phyloP scores from a whole-genome alignment of 1,140 invertebrate species.

The Nephila pilipes region DNA sequence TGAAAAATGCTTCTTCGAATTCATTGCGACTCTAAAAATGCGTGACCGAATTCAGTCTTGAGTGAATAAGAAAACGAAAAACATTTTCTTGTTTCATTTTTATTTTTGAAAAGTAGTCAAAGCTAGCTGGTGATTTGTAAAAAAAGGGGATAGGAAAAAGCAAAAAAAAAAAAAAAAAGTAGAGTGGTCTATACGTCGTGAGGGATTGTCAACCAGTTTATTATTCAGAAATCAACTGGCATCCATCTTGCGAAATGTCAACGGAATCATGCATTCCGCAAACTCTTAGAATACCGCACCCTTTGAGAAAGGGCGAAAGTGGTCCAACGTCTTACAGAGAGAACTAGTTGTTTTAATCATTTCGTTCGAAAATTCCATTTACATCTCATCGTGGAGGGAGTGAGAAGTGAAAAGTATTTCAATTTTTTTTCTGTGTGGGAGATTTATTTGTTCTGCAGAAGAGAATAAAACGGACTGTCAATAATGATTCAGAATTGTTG shows the following conservation, averaged over 20 bases:
- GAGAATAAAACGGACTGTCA: neutral
- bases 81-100: neutral
- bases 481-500: no score
- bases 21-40: conserved; percentile 38
- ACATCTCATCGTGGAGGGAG: neutral
- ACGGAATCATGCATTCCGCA: conserved; percentile 31
- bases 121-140: conserved; percentile 22
- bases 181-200: neutral
- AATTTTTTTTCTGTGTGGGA: neutral
- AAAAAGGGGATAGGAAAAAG: neutral
- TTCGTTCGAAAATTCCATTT: neutral
- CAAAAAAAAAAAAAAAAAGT: neutral
- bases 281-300: neutral
- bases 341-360: conserved; percentile 5
- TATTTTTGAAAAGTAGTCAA: neutral
- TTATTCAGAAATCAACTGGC: conserved; percentile 36
- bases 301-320: neutral
- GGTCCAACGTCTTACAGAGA: neutral
- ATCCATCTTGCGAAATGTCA: conserved; percentile 38
- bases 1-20: conserved; percentile 17
- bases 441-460: neutral
- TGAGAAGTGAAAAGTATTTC: neutral
- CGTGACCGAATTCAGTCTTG: conserved; percentile 19
- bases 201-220: conserved; percentile 34
- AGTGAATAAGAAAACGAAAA: neutral